Conservation (phyloP, 2,797 vertebrate species). For the Lophotriccus pileatus region DNA sequence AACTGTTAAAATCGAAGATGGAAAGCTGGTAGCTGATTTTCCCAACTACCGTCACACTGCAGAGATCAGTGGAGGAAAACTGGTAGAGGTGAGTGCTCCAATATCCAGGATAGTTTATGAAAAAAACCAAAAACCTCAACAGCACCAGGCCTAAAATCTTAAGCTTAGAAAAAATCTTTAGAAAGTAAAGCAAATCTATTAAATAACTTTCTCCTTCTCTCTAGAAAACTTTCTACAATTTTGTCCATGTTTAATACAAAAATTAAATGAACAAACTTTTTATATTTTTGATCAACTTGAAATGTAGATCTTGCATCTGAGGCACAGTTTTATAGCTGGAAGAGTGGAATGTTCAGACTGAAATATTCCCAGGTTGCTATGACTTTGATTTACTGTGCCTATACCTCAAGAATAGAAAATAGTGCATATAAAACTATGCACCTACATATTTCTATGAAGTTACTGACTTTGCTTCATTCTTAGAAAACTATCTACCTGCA, state of each 20-base stretch:
- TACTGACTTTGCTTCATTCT: not conserved
- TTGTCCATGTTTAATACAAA: not conserved
- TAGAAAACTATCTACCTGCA: not conserved
- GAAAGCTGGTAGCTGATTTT: constrained; percentile 82
- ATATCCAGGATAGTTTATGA: not conserved
- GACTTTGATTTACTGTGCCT: not conserved
- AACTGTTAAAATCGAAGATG: constrained; percentile 82
- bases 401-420: not conserved
- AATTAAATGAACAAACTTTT: not conserved
- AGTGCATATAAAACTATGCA: not conserved
- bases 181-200: not conserved
- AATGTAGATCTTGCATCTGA: not conserved
- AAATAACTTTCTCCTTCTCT: not conserved
- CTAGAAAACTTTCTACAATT: not conserved
- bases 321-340: not conserved
- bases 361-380: not conserved
- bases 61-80: constrained; percentile 86
- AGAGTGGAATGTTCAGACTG: not conserved
- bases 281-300: not conserved
- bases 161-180: not conserved
- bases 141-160: not conserved
- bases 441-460: not conserved
- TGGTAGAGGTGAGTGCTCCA: constrained; percentile 85
- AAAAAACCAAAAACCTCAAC: not conserved
- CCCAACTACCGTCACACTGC: constrained; percentile 87